Conservation (phyloP, 2,797 vertebrate species). For the Anableps anableps region DNA sequence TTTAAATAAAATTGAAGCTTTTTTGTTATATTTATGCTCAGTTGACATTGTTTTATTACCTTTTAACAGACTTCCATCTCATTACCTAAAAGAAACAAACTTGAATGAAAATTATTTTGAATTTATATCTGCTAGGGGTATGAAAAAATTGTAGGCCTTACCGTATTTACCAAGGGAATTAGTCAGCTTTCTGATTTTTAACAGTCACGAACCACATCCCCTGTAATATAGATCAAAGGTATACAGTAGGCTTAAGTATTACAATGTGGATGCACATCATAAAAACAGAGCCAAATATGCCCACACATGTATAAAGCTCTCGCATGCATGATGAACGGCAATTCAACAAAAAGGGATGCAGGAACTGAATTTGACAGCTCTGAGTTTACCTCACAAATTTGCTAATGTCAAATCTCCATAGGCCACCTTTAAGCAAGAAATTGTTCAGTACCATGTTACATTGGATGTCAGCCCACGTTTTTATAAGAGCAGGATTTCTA, state of each 20-base stretch:
- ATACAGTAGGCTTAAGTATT: no score
- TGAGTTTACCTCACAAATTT: no score
- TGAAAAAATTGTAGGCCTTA: background rate
- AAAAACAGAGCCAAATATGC: background rate
- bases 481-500: slow-evolving; percentile 2
- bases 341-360: background rate
- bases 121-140: background rate
- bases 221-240: background rate
- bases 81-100: no score
- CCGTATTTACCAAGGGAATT: background rate
- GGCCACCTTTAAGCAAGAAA: background rate
- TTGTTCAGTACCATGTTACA: background rate
- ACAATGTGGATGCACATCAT: no score
- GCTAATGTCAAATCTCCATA: background rate
- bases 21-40: background rate
- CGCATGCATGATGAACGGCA: background rate
- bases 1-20: background rate
- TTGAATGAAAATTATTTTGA: background rate
- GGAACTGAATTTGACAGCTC: background rate
- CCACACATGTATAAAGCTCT: background rate
- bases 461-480: background rate
- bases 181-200: background rate
- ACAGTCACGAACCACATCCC: background rate
- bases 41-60: background rate
- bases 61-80: background rate